A percentile compares a stretch with the other conserved stretches of the same genome.
phyloP scores from a whole-genome alignment of 2,888 invertebrate species.

The Phlogophora meticulosa region DNA sequence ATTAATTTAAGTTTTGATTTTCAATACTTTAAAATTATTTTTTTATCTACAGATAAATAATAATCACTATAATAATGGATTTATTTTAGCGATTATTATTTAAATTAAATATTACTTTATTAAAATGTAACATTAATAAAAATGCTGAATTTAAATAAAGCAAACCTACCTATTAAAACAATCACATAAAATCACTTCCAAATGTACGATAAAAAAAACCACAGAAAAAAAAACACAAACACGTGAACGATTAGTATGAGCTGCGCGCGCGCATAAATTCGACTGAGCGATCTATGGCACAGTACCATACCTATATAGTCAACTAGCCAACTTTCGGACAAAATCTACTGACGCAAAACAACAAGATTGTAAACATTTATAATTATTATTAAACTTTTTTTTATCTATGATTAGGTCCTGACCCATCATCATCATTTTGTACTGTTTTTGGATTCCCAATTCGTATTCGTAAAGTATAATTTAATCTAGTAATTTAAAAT shows the following conservation, averaged over 20 bases:
- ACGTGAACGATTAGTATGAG: conserved; percentile 43
- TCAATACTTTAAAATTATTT: too few species aligned
- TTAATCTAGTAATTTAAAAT: not conserved
- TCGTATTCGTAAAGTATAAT: not conserved
- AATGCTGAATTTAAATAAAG: not conserved
- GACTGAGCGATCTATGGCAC: conserved; percentile 50
- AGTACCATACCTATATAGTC: conserved; percentile 57
- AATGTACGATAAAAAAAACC: conserved; percentile 25
- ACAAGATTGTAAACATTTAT: conserved; percentile 10
- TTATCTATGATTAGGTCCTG: not conserved
- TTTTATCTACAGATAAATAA: too few species aligned
- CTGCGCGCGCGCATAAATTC: conserved; percentile 56
- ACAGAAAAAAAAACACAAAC: conserved; percentile 39
- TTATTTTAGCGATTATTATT: too few species aligned
- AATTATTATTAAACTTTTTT: not conserved
- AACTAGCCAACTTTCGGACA: conserved; percentile 52
- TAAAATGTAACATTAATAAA: not conserved
- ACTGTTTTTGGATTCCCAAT: not conserved
- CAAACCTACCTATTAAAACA: conserved; percentile 45
- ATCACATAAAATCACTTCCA: conserved; percentile 52
- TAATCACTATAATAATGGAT: too few species aligned
- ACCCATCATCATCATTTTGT: not conserved
- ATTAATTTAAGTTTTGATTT: too few species aligned
- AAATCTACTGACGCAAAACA: conserved; percentile 45
- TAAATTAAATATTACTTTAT: too few species aligned